Conservation (phyloP, 2,888 invertebrate genomes). For the Acanthoscelides obtectus region DNA sequence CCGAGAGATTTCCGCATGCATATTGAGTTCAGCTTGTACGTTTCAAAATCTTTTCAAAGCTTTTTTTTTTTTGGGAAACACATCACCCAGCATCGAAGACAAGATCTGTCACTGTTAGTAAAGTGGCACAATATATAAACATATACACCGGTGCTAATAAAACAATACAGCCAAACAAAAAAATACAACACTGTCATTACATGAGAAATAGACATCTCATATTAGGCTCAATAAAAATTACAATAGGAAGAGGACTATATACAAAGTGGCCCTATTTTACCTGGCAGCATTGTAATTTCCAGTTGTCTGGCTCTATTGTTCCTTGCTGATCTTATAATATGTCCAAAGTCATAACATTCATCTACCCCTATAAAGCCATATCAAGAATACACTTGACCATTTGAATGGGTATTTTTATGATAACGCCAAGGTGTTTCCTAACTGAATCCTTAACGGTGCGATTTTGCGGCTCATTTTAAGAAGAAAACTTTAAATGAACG, state of each 20-base stretch:
- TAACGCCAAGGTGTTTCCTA: too few species aligned
- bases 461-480: too few species aligned
- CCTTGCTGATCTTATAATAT: neutral
- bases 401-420: too few species aligned
- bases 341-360: too few species aligned
- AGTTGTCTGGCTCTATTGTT: neutral
- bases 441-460: too few species aligned
- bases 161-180: neutral
- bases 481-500: too few species aligned
- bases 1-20: too few species aligned
- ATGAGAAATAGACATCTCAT: neutral
- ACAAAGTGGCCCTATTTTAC: neutral
- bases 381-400: too few species aligned
- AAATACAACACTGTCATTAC: neutral
- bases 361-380: too few species aligned
- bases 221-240: neutral
- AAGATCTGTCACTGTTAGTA: neutral
- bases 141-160: neutral
- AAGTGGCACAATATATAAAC: neutral
- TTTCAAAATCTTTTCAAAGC: too few species aligned
- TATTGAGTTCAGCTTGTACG: too few species aligned
- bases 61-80: neutral
- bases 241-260: neutral
- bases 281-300: neutral
- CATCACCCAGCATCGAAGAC: neutral